Evolutionary conservation across 1,140 invertebrate genomes (phyloP).

Genomic region (Drosophila varians): DNA sequence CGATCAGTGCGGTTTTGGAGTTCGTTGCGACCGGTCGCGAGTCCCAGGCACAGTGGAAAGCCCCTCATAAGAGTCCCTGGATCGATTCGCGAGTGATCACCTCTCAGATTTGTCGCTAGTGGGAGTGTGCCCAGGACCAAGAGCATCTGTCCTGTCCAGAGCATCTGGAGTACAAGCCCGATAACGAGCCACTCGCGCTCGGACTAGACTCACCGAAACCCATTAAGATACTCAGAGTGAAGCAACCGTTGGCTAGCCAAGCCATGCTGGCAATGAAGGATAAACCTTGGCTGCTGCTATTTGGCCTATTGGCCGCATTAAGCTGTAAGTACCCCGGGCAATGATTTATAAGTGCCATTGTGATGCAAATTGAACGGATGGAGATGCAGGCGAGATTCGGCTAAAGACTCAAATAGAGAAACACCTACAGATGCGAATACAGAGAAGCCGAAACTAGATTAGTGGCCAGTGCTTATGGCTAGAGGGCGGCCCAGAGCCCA

Average conservation of each 20-base stretch:
- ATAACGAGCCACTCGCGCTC: not conserved
- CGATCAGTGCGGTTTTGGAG: slow-evolving; percentile 81
- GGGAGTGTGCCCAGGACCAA: slow-evolving; percentile 8
- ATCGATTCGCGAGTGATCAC: slow-evolving; percentile 8
- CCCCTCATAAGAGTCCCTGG: slow-evolving; percentile 20
- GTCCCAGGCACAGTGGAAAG: slow-evolving; percentile 39
- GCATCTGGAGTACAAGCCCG: not conserved
- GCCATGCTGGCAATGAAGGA: slow-evolving; percentile 70
- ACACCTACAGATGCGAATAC: not conserved
- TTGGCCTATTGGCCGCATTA: slow-evolving; percentile 78
- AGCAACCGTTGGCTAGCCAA: slow-evolving; percentile 49
- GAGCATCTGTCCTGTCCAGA: no score
- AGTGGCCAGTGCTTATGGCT: slow-evolving; percentile 62
- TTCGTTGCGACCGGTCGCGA: slow-evolving; percentile 72
- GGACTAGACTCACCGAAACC: not conserved
- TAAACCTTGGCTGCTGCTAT: slow-evolving; percentile 65
- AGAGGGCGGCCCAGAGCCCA: slow-evolving; percentile 56
- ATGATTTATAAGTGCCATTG: slow-evolving; percentile 69
- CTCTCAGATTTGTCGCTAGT: not conserved
- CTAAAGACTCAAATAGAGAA: slow-evolving; percentile 6
- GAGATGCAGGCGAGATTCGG: slow-evolving; percentile 3
- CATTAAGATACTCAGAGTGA: slow-evolving; percentile 1
- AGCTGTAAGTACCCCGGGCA: slow-evolving; percentile 74
- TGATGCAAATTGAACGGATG: slow-evolving; percentile 62
- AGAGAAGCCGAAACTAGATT: slow-evolving; percentile 62